Base-by-base conservation (phyloP, 2,113 vertebrate genomes). In the Nicator chloris region DNA sequence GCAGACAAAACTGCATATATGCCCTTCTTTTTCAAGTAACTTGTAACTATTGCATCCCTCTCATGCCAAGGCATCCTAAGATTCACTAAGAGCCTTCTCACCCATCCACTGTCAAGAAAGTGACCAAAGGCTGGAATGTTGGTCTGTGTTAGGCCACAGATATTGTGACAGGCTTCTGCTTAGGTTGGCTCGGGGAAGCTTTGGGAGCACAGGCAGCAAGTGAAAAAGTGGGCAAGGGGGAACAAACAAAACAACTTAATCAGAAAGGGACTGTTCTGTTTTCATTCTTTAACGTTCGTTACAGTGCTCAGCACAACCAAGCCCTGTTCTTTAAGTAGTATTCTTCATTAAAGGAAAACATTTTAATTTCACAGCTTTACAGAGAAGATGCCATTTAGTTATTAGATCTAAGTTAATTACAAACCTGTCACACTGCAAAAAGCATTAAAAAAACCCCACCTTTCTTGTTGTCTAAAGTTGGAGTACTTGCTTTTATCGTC, bases 381-480 rank as follows among this genome's bases (percentile, higher is more conserved):
- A 63, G 31, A 72, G 21, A 28, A 44, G 15, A 27, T 85, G 21
- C 39, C 27, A 42, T 45, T 87, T 61, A 60, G 30, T 79, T 88
- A 24, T 47, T 92, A 70, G 82, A 79, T 47, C 6, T 10, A 49
- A 40, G 42, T 35, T 65, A 44, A 56, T 69, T 49, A 45, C 57
- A 68, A 47, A 64, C 21, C 50, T 4, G 68, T 24, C 44, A 14
- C 47, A 27, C 17, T 64, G 11, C 10, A 24, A 68, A 79, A 79
- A 79, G 9, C 6, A 23, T 70, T 65, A 19, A 4, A 10, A 33
- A 12, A 3, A 5, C 0, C 3, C 5, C 10, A 35, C 30, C 9
- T 33, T 78, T 75, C 42, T 49, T 75, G 8, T 57, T 6, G 10
- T 42, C n/a, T 66, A 19, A 92, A 61, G 15, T 40, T 87, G 6